Base-by-base conservation (phyloP, 2,113 vertebrate genomes). In the Dipodomys ordii region DNA sequence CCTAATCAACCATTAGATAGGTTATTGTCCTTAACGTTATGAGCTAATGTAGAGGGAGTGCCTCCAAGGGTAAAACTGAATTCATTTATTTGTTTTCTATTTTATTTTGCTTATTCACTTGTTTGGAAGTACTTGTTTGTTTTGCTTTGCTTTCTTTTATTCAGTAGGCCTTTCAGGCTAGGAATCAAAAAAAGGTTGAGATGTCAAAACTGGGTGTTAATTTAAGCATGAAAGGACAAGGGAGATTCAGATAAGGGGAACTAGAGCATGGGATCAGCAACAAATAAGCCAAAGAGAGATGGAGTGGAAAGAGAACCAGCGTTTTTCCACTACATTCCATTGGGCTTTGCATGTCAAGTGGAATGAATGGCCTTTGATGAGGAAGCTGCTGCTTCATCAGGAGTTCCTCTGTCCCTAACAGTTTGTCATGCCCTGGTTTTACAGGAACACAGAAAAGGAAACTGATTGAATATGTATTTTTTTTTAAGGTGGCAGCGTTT, bases 211-310 rank as follows among this genome's bases (percentile, higher is more conserved):
- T 65, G 19, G 69, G 44, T 95, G 82, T 91, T 95, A 87, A 94
- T 90, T 93, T 94, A 93, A 95, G 84, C 82, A 27, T 93, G 84
- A 95, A 95, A 89, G 81, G 95, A 93, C 94, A 94, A 91, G 81
- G n/a, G 93, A 93, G 87, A 91, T 79, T 97, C 85, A 92, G 79
- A 96, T 92, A 87, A 91, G 84, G 78, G 87, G 84, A 95, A 94
- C 73, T 93, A 53, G 93, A 94, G 88, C 94, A 90, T 83, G 88
- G 92, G 87, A 82, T 96, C 93, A 95, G 90, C 94, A 94, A 90
- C 95, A 95, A 93, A 94, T 90, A 71, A 82, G 81, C 83, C 78
- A 72, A 28, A 77, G 76, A 73, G 89, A 92, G 87, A 73, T 72
- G 96, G 78, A 57, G 73, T 84, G 81, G 82, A 93, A 81, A 95